Base-by-base conservation (phyloP, 2,888 invertebrate species). In the Limnephilus auricula region DNA sequence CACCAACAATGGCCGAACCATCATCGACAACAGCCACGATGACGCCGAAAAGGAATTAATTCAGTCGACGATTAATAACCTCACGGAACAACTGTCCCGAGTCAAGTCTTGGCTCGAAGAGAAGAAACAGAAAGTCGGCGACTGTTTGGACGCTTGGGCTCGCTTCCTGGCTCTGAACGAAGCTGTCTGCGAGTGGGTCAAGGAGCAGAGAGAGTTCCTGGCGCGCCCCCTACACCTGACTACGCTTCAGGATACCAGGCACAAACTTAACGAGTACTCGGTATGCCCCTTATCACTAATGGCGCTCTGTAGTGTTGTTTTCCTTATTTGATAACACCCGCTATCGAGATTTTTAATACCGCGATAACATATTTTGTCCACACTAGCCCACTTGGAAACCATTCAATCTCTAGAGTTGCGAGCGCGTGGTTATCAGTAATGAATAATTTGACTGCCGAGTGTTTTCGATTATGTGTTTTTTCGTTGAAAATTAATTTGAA, bases 71-170 rank as follows among this genome's bases (percentile, higher is more conserved):
- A 97, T 98, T 92, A 96, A 97, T 91, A 97, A 97, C 92, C 95
- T 98, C 92, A 97, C 97, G 34, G 98, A 98, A 40, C 98, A 98
- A 95, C 96, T 99, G 94, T 96, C 97, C 78, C 98, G 98, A 93
- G 97, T 98, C 0, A 97, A 97, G 94, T 96, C 97, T 91, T 97
- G 98, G 97, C 95, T 99, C 93, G 98, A 98, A 92, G 97, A 98
- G 94, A 97, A 98, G 94, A 98, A 97, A 94, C 97, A 97, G 94
- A 97, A 98, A 94, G 97, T 98, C 79, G 98, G 98, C 90, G 98
- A 98, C 94, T 98, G 98, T 92, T 96, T 99, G 94, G 99, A 99
- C 94, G 98, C 98, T 40, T 98, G 98, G 97, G 97, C 98, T 93
- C 96, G 98, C 92, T 99, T 99, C 96, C 96, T 98, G 94, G 96